Evolutionary conservation across 2,888 invertebrate genomes (phyloP).

Genomic region (Aleiodes testaceus): DNA sequence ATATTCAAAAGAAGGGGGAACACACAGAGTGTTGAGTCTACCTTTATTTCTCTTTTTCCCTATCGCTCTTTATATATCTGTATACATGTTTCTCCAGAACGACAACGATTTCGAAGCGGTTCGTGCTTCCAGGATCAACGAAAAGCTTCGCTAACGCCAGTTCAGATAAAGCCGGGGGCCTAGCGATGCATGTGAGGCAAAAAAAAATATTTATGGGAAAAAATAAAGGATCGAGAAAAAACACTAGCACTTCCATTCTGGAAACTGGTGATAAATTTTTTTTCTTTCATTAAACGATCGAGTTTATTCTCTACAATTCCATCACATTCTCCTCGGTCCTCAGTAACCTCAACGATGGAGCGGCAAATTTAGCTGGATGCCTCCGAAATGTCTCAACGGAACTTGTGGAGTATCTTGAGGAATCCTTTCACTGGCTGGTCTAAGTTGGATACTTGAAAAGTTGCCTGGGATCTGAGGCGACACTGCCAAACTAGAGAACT

Average conservation of each 20-base stretch:
- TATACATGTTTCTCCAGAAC: neutral
- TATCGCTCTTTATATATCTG: neutral
- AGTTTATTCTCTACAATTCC: no score
- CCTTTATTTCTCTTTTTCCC: constrained; percentile 39
- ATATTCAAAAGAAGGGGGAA: constrained; percentile 38
- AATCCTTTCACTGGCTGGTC: neutral
- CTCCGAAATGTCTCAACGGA: neutral
- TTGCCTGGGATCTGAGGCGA: neutral
- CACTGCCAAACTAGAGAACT: neutral
- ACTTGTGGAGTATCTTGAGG: neutral
- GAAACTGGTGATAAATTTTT: no score
- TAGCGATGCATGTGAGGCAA: neutral
- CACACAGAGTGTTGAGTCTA: constrained; percentile 54
- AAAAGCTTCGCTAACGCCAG: constrained; percentile 63
- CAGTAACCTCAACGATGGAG: no score
- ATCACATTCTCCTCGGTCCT: no score
- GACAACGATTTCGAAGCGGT: constrained; percentile 58
- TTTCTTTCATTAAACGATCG: no score
- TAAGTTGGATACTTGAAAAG: neutral
- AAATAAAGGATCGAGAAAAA: neutral
- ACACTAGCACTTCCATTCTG: no score
- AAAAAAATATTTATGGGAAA: constrained; percentile 3
- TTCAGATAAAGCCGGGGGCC: constrained; percentile 59
- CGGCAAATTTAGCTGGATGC: no score
- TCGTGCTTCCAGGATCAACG: constrained; percentile 66